phyloP scores from a whole-genome alignment of 2,888 invertebrate species.

The Eupeodes luniger region DNA sequence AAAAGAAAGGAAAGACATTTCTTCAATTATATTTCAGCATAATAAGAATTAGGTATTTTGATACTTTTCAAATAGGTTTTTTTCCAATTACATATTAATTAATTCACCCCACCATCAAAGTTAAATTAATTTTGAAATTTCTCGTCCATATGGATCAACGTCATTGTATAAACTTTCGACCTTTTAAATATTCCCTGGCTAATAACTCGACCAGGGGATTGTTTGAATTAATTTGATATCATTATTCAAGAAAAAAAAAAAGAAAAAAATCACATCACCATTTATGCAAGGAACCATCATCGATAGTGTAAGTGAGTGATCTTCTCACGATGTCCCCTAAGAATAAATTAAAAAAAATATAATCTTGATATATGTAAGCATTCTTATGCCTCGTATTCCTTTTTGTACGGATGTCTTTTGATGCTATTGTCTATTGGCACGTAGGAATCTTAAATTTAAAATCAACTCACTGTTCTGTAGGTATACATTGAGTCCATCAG shows the following conservation, averaged over 20 bases:
- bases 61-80: too few species aligned
- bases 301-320: constrained; percentile 19
- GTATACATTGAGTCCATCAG: constrained; percentile 3
- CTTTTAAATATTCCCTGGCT: constrained; percentile 47
- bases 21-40: too few species aligned
- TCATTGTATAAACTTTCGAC: constrained; percentile 12
- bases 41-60: too few species aligned
- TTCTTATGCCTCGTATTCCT: background rate
- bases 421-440: constrained; percentile 67
- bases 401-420: background rate
- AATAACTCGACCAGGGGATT: constrained; percentile 67
- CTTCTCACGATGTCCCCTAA: constrained; percentile 72
- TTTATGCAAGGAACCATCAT: background rate
- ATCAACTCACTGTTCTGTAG: constrained; percentile 25
- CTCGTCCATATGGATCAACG: background rate
- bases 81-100: too few species aligned
- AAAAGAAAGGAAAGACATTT: too few species aligned
- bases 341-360: background rate
- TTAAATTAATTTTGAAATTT: background rate
- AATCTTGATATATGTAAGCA: background rate
- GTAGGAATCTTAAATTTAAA: constrained; percentile 67
- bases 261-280: constrained; percentile 11
- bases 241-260: background rate
- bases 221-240: constrained; percentile 59
- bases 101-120: background rate